These are phyloP conservation scores for Saturnia pavonia DNA, from an alignment of 2,888 invertebrate species.

Conservation along the genomic window DNA sequence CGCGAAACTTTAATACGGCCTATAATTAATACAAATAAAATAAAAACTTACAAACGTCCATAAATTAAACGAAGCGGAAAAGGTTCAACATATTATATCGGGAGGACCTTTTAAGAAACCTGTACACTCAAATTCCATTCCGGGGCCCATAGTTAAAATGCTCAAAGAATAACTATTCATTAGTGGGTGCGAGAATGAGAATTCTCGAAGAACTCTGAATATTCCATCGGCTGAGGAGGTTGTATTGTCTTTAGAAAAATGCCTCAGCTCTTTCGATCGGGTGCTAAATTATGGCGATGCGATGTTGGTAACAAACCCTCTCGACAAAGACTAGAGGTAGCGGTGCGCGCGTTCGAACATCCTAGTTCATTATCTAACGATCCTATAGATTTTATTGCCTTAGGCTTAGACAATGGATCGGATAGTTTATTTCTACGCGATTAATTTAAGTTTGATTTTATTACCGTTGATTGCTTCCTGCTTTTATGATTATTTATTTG, in stretches of 20 bases:
- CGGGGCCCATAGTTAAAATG: constrained; percentile 80
- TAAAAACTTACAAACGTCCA: constrained; percentile 62
- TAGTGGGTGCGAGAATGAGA: constrained; percentile 81
- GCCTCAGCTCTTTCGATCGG: constrained; percentile 54
- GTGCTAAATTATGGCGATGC: constrained; percentile 73
- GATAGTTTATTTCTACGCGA: constrained; percentile 42
- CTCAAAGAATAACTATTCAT: constrained; percentile 81
- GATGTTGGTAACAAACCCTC: constrained; percentile 52
- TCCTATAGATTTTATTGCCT: constrained; percentile 55
- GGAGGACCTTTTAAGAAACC: constrained; percentile 78
- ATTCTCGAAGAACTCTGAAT: constrained; percentile 79
- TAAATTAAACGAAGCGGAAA: constrained; percentile 79
- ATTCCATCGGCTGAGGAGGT: constrained; percentile 69
- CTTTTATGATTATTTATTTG: constrained; percentile 25
- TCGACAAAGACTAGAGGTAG: constrained; percentile 48
- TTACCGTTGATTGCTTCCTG: constrained; percentile 29
- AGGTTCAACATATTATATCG: constrained; percentile 76
- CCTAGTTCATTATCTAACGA: constrained; percentile 65
- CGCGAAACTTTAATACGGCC: constrained; percentile 64
- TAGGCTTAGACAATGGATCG: constrained; percentile 45
- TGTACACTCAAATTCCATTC: constrained; percentile 80
- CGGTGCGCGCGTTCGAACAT: constrained; percentile 46
- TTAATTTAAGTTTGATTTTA: constrained; percentile 41
- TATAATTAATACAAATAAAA: constrained; percentile 76
- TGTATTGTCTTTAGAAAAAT: constrained; percentile 81